Conservation (phyloP, 2,113 vertebrate species). For the Epinephelus lanceolatus region DNA sequence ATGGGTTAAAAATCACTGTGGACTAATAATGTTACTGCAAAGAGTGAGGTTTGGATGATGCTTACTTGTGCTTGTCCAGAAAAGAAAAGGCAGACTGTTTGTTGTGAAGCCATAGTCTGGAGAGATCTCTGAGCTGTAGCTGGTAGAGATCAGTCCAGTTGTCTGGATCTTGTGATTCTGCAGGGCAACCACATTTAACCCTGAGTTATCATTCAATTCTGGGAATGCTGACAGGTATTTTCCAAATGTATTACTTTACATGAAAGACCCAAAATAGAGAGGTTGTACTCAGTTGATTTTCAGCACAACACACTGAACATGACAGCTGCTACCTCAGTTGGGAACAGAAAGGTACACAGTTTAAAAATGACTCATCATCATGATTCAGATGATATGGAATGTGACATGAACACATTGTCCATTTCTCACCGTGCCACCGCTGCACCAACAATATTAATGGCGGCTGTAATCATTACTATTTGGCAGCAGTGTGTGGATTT, state of each 20-base stretch:
- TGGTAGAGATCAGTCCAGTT: slow-evolving; percentile 7
- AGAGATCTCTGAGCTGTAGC: not conserved
- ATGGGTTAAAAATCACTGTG: too few species aligned
- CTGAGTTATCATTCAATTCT: not conserved
- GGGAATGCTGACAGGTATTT: not conserved
- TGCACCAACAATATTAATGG: not conserved
- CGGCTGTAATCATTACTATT: not conserved
- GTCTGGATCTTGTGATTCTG: slow-evolving; percentile 20
- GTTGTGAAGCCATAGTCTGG: slow-evolving; percentile 41
- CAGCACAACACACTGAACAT: not conserved
- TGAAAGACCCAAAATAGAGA: not conserved
- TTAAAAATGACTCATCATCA: not conserved
- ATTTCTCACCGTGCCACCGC: not conserved
- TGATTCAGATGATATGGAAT: slow-evolving; percentile 18
- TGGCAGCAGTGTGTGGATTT: slow-evolving; percentile 20
- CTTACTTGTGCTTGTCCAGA: slow-evolving; percentile 30
- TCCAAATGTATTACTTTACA: not conserved
- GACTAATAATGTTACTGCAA: not conserved
- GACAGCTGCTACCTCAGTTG: not conserved
- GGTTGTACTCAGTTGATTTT: not conserved
- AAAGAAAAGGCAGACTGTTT: not conserved
- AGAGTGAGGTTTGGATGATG: accelerated
- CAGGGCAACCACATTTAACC: not conserved
- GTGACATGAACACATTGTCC: slow-evolving; percentile 7
- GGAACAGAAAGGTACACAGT: not conserved